phyloP scores from a whole-genome alignment of 2,797 vertebrate species.

The Neosilurus mollespiculum region DNA sequence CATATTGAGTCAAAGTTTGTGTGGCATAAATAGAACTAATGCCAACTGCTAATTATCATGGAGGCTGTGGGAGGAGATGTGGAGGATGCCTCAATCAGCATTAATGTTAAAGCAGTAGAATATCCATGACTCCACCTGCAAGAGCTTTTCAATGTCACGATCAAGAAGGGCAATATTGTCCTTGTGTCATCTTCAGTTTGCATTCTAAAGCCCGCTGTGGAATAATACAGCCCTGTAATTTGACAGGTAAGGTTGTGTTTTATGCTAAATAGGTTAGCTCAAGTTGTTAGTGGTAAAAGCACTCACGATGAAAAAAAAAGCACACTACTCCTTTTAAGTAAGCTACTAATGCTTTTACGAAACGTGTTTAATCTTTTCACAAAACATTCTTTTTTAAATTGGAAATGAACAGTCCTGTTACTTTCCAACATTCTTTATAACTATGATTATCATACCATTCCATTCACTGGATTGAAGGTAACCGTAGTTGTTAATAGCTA shows the following conservation, averaged over 20 bases:
- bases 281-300: background rate
- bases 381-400: background rate
- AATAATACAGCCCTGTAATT: slow-evolving; percentile 8
- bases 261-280: background rate
- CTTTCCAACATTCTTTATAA: background rate
- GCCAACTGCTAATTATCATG: slow-evolving; percentile 5
- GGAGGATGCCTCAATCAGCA: background rate
- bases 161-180: background rate
- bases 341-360: background rate
- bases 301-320: background rate
- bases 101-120: background rate
- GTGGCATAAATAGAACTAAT: background rate
- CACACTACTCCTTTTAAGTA: background rate
- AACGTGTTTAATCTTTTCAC: background rate
- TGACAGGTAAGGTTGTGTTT: slow-evolving; percentile 10
- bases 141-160: slow-evolving; percentile 7
- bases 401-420: background rate
- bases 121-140: background rate
- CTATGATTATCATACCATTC: background rate
- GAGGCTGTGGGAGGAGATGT: background rate
- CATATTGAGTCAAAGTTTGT: background rate
- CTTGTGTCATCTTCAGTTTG: background rate
- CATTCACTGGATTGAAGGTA: background rate
- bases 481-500: background rate
- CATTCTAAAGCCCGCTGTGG: background rate